These are phyloP conservation scores for Plectropomus leopardus DNA, from an alignment of 2,113 vertebrate genomes.

Conservation along the genomic window DNA sequence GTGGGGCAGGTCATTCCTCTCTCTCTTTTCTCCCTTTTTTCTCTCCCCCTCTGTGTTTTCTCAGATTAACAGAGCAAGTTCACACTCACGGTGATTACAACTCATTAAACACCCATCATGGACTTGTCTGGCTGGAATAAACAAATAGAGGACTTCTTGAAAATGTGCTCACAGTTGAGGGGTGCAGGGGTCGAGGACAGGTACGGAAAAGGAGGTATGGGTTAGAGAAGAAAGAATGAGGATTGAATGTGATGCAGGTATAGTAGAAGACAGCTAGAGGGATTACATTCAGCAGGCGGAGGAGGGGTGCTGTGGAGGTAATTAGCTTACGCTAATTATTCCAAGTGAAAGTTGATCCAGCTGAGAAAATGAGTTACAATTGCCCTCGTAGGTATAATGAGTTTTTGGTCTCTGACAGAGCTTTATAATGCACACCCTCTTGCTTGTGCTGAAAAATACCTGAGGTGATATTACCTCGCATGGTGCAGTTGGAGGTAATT, in stretches of 20 bases:
- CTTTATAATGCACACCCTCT: conserved; percentile 18
- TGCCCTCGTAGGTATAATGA: conserved; percentile 48
- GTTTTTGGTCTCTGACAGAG: conserved; percentile 29
- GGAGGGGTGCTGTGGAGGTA: conserved; percentile 21
- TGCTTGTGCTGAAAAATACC: conserved; percentile 12
- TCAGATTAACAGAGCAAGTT: conserved; percentile 20
- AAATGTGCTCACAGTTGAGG: not conserved
- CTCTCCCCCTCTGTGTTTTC: conserved; percentile 4
- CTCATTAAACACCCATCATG: conserved; percentile 68
- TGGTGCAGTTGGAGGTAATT: conserved; percentile 44
- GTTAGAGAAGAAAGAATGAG: not conserved
- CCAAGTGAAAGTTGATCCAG: conserved; percentile 32
- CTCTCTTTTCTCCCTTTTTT: not conserved
- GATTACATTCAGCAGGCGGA: conserved; percentile 30
- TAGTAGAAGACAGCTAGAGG: conserved; percentile 8
- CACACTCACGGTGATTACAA: conserved; percentile 43
- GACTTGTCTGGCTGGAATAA: conserved; percentile 44
- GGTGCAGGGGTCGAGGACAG: not conserved
- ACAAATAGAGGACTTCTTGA: conserved; percentile 39
- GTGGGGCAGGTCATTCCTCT: conserved; percentile 8
- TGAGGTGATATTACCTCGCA: conserved; percentile 16
- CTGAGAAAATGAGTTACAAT: conserved; percentile 53
- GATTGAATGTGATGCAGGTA: conserved; percentile 9
- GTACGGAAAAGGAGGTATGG: not conserved
- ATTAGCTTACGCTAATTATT: conserved; percentile 45